A percentile compares a stretch with the other conserved stretches of the same genome.
Conservation (phyloP, 2,888 invertebrate species). For the Cheilosia grossa region DNA sequence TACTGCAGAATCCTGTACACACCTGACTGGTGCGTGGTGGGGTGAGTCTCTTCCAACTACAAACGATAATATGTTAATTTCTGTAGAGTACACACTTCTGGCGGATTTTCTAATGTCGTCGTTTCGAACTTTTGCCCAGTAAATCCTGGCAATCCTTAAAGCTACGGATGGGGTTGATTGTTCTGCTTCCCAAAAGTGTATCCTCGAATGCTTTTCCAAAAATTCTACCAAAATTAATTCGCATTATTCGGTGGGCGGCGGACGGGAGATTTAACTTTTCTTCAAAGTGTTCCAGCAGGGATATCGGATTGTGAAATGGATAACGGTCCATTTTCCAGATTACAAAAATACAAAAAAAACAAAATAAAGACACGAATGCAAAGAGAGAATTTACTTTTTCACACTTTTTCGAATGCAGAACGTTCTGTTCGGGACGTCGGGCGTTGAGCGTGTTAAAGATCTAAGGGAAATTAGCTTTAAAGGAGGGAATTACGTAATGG, state of each 20-base stretch:
- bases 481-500: conserved; percentile 18
- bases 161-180: conserved; percentile 7
- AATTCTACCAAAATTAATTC: conserved; percentile 54
- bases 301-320: conserved; percentile 63
- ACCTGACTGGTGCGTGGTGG: neutral
- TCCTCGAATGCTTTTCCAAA: conserved; percentile 41
- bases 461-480: conserved; percentile 41
- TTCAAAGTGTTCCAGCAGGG: conserved; percentile 46
- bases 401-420: conserved; percentile 41
- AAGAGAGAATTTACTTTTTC: conserved; percentile 51
- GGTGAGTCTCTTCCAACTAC: conserved; percentile 16
- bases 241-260: conserved; percentile 43
- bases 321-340: conserved; percentile 59
- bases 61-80: conserved; percentile 67
- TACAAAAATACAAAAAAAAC: conserved; percentile 29
- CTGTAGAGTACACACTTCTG: conserved; percentile 32
- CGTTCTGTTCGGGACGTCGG: neutral
- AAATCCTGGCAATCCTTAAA: conserved; percentile 45
- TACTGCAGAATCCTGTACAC: conserved; percentile 36
- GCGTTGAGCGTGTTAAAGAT: conserved; percentile 32
- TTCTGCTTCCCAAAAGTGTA: conserved; percentile 4
- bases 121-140: conserved; percentile 38
- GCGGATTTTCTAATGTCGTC: conserved; percentile 6
- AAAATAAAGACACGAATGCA: conserved; percentile 1
- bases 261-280: conserved; percentile 46